Conservation (phyloP, 2,113 vertebrate species). For the Parus major region DNA sequence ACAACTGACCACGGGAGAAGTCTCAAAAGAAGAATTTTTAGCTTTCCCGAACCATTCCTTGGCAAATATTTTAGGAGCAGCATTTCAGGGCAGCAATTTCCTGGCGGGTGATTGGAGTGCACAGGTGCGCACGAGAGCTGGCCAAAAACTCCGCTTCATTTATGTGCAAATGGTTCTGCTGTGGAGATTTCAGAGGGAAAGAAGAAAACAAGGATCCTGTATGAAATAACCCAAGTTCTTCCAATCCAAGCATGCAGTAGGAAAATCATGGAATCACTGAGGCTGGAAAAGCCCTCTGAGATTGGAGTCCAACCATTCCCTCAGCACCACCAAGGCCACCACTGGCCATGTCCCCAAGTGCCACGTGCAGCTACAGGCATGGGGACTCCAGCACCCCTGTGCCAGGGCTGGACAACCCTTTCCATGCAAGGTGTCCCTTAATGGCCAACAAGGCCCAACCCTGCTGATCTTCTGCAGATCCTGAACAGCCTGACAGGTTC, state of each 20-base stretch:
- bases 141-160: background rate
- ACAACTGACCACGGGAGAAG: background rate
- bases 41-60: background rate
- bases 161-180: background rate
- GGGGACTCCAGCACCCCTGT: background rate
- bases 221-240: background rate
- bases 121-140: background rate
- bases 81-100: background rate
- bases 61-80: background rate
- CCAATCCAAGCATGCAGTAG: background rate
- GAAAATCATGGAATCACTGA: background rate
- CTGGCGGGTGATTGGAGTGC: background rate
- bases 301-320: accelerated
- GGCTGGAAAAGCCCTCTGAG: background rate
- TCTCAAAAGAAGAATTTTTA: background rate
- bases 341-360: background rate
- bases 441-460: background rate
- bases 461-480: background rate
- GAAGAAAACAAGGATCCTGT: background rate
- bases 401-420: background rate
- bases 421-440: accelerated
- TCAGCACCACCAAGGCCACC: background rate
- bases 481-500: background rate
- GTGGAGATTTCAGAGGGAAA: background rate
- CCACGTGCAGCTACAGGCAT: background rate